These are phyloP conservation scores for Odontamblyopus lacepedii DNA, from an alignment of 2,797 vertebrate species.

Conservation along the genomic window DNA sequence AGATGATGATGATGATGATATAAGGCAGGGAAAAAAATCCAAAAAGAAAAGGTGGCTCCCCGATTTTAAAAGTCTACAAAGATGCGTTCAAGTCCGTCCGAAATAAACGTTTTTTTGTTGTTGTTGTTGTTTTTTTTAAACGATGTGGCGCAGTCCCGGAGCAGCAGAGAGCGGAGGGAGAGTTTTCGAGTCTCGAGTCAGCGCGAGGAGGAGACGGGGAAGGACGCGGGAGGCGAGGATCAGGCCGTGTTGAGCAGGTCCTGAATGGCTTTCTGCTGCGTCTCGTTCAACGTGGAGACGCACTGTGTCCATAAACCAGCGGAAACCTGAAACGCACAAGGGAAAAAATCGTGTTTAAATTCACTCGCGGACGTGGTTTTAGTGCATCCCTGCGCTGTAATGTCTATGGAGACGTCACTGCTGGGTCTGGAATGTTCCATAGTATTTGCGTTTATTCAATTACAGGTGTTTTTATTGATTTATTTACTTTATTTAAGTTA, in stretches of 20 bases:
- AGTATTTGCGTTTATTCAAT: too few species aligned
- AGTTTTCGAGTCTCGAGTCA: conserved; percentile 35
- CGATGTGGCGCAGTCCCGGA: conserved; percentile 29
- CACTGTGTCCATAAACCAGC: conserved; percentile 95
- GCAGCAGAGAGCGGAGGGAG: conserved; percentile 51
- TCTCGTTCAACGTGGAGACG: conserved; percentile 89
- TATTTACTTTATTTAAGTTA: too few species aligned
- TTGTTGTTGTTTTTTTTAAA: too few species aligned
- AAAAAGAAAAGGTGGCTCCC: conserved; percentile 6
- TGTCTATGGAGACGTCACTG: too few species aligned
- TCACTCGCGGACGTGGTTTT: too few species aligned
- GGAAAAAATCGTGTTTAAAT: not conserved
- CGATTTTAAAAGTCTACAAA: conserved; percentile 14
- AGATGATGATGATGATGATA: not conserved
- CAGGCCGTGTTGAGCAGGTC: conserved; percentile 94
- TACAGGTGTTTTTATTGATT: too few species aligned
- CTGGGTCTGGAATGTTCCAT: too few species aligned
- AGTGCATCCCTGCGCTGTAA: too few species aligned
- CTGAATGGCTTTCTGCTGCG: conserved; percentile 95
- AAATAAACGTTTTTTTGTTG: not conserved
- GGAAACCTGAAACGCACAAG: conserved; percentile 79
- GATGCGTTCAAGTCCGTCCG: conserved; percentile 51
- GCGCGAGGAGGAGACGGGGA: conserved; percentile 60
- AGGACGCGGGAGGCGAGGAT: conserved; percentile 88
- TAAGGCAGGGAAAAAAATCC: conserved; percentile 16